Base-by-base conservation (phyloP, 2,113 vertebrate genomes). In the Thymallus thymallus region DNA sequence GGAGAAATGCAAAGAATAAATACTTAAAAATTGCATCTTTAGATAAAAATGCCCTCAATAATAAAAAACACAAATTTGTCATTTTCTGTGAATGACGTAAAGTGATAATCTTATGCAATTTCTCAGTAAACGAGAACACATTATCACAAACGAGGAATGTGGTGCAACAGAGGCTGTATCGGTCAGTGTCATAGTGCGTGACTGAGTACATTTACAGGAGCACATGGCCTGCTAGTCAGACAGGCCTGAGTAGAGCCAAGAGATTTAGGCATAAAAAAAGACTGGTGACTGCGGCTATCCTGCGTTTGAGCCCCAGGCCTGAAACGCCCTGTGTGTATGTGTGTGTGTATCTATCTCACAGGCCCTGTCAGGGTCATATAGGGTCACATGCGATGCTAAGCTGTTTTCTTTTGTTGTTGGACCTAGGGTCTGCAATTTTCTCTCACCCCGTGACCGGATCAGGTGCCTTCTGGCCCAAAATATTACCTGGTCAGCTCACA, bases 41-140 rank as follows among this genome's bases (percentile, higher is more conserved):
- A 0, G 12, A 41, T 51, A 18, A 51, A 51, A 51, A 51, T 18
- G 12, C 16, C 5, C 16, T 18, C 48, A 14, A 48, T 48, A 48
- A 14, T 3, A 14, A 48, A 48, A 48, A 13, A 51, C 3, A 16
- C 35, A 41, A 2, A 41, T 41, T 41, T 41, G 9, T 41, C 10
- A 41, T 41, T 67, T n/a, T 20, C 32, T 35, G n/a, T 23, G 20
- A 68, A 46, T 48, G 22, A 6, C 94, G 94, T 0, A 94, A 94
- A 93, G 94, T 69, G 26, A 64, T 66, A 60, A 29, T 46, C 30
- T 65, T 63, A 70, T 32, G 3, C 3, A 46, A 70, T 70, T 48
- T 26, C 26, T 62, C 45, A 46, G 20, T 12, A 41, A 12, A 68
- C 35, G n/a, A 24, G 24, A 64, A 29, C 29, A 51, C 29, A 64